Conservation (phyloP, 1,140 invertebrate genomes). For the Drosophila pandora region DNA sequence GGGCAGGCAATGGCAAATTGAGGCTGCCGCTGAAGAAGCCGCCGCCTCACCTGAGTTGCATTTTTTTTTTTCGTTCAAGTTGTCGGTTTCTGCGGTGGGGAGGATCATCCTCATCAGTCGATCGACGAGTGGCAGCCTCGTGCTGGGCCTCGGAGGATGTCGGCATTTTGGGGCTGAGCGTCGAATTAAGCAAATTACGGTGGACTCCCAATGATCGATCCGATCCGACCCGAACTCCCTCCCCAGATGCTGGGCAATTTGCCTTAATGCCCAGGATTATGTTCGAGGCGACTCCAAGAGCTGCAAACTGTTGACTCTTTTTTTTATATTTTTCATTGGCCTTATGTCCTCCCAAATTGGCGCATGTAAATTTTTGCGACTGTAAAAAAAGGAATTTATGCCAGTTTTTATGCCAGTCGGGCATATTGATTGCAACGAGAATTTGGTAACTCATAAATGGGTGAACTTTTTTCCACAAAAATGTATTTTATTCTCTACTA, state of each 20-base stretch:
- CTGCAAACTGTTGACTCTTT: conserved; percentile 78
- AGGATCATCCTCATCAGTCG: conserved; percentile 62
- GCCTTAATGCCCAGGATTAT: conserved; percentile 78
- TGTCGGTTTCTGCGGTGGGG: neutral
- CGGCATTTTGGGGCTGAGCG: conserved; percentile 49
- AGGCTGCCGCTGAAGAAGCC: conserved; percentile 70
- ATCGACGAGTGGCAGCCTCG: conserved; percentile 79
- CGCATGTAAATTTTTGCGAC: conserved; percentile 69
- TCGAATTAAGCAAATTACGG: conserved; percentile 80
- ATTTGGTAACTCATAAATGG: neutral
- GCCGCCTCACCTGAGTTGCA: conserved; percentile 17
- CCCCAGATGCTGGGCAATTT: conserved; percentile 65
- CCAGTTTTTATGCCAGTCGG: conserved; percentile 6
- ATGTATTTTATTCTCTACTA: neutral
- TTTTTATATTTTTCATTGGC: conserved; percentile 4
- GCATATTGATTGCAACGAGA: conserved; percentile 20
- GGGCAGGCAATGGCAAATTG: conserved; percentile 63
- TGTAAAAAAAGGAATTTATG: conserved; percentile 4
- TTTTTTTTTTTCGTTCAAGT: neutral
- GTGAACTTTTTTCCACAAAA: neutral
- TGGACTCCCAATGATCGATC: conserved; percentile 52
- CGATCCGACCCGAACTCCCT: conserved; percentile 9
- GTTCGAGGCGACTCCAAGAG: conserved; percentile 50
- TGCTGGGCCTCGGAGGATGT: conserved; percentile 46
- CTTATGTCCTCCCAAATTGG: conserved; percentile 53